Base-by-base conservation (phyloP, 2,113 vertebrate genomes). In the Misgurnus mizolepis region DNA sequence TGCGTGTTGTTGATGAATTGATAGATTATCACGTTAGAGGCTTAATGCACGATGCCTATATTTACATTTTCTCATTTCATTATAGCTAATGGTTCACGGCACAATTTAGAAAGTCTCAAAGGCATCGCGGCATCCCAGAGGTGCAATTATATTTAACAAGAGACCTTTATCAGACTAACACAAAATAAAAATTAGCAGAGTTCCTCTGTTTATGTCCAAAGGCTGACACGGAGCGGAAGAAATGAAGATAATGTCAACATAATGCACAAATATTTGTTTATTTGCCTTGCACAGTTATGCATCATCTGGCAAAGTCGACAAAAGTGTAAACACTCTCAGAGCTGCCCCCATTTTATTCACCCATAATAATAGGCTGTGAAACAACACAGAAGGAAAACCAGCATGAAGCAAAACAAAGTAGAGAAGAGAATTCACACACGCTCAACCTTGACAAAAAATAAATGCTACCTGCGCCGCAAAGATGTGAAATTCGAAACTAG, bases 301-400 rank as follows among this genome's bases (percentile, higher is more conserved):
- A 73, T 71, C 83, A 84, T 69, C 75, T 74, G 74, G 50, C 15
- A 39, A 66, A 81, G 62, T 64, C 55, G 12, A 41, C 67, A 47
- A 56, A 74, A 49, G 67, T 73, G 64, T 61, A 84, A 81, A 76
- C 65, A 45, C 39, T 65, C 39, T 68, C 65, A 75, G 56, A 70
- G 39, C 49, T 49, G 67, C 39, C 8, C 45, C 8, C 58, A 77
- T 71, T 47, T 56, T 80, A 61, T 70, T 27, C 66, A 73, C 10
- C 39, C 4, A 39, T 64, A 68, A 73, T 39, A 67, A 43, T n/a
- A 67, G 22, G 7, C 34, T 7, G 27, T 49, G 53, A 45, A 70
- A 66, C 53, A 27, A 43, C 18, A 79, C 34, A 65, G 40, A 60
- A 47, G 55, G 66, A 61, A 73, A 53, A n/a, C 53, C n/a, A 72